Conservation (phyloP, 92 coral and sea anemone genomes). For the Pocillopora grandis region DNA sequence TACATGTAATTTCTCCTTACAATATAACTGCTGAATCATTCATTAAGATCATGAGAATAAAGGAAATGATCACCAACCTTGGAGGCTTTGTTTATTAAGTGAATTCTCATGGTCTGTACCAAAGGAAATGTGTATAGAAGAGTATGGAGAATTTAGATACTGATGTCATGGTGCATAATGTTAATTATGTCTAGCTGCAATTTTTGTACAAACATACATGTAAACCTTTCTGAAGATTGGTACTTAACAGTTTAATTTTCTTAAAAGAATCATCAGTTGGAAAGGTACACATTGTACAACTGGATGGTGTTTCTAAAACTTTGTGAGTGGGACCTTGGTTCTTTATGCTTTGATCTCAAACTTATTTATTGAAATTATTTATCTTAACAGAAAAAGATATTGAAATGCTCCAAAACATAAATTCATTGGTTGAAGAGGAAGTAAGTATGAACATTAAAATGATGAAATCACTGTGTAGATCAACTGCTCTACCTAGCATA, state of each 20-base stretch:
- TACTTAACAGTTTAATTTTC: background rate
- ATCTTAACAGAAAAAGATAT: conserved; percentile 72
- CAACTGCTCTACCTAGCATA: no score
- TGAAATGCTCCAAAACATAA: conserved; percentile 79
- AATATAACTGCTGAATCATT: no score
- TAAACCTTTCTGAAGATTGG: background rate
- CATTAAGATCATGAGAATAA: no score
- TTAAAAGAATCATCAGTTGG: background rate
- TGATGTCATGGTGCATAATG: no score
- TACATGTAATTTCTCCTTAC: no score
- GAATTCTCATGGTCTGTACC: no score
- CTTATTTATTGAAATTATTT: background rate
- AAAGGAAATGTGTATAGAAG: no score
- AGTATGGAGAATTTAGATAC: no score
- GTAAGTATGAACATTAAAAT: conserved; percentile 38
- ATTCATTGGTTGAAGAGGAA: conserved; percentile 74
- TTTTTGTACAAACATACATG: background rate
- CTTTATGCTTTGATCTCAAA: background rate
- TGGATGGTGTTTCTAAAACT: background rate
- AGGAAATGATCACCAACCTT: no score
- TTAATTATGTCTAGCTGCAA: no score
- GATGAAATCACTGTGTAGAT: no score
- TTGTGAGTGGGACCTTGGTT: background rate
- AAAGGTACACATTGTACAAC: background rate
- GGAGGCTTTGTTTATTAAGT: no score